Conservation (phyloP, 2,113 vertebrate genomes). For the Anolis sagrei region DNA sequence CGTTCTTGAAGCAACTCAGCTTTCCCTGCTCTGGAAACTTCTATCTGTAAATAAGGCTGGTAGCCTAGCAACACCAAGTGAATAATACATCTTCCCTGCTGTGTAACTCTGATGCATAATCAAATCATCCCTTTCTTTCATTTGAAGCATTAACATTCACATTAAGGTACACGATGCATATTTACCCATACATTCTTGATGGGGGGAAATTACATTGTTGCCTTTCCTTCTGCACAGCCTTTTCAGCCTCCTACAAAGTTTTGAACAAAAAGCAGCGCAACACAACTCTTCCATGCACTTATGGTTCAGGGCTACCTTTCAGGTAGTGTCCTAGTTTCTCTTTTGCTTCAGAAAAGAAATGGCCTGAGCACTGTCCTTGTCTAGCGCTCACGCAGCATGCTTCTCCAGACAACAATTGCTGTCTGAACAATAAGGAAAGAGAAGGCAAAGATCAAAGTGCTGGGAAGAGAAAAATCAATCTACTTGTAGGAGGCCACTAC, state of each 20-base stretch:
- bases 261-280: background rate
- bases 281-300: background rate
- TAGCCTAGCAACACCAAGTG: constrained; percentile 73
- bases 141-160: constrained; percentile 33
- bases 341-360: background rate
- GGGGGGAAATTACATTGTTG: background rate
- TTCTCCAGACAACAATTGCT: background rate
- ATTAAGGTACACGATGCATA: constrained; percentile 14
- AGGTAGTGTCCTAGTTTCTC: background rate
- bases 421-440: background rate
- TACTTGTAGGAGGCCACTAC: background rate
- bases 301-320: background rate
- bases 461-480: background rate
- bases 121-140: constrained; percentile 56
- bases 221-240: background rate
- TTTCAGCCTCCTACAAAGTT: background rate
- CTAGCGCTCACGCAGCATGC: background rate
- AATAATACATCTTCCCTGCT: constrained; percentile 62
- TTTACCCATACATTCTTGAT: constrained; percentile 7
- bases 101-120: constrained; percentile 62
- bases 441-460: background rate
- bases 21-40: constrained; percentile 63
- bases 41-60: constrained; percentile 72
- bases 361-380: background rate
- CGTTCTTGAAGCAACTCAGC: constrained; percentile 53